phyloP scores from a whole-genome alignment of 2,797 vertebrate species.

The Rhyacichthys aspro region DNA sequence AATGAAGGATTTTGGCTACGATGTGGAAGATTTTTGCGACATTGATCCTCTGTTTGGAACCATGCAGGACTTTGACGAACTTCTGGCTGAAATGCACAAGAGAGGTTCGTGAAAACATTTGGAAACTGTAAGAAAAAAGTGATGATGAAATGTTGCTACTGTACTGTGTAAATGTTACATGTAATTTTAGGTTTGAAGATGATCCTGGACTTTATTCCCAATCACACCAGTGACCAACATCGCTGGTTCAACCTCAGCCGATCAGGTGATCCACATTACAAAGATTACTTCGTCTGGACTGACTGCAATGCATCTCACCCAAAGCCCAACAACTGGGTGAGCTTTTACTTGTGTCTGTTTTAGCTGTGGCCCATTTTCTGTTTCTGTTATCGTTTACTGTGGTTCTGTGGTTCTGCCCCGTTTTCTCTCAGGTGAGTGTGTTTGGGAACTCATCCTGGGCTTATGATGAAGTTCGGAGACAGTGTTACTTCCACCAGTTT shows the following conservation, averaged over 20 bases:
- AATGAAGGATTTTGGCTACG: slow-evolving; percentile 90
- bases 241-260: slow-evolving; percentile 93
- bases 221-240: slow-evolving; percentile 94
- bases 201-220: slow-evolving; percentile 96
- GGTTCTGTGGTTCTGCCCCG: not conserved
- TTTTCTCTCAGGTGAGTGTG: slow-evolving; percentile 84
- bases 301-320: slow-evolving; percentile 80
- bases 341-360: not conserved
- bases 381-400: not conserved
- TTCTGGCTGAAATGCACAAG: slow-evolving; percentile 88
- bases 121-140: not conserved
- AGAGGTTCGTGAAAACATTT: slow-evolving; percentile 78
- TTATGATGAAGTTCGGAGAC: slow-evolving; percentile 85
- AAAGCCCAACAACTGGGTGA: slow-evolving; percentile 95
- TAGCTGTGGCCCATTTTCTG: not conserved
- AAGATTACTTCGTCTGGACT: slow-evolving; percentile 93
- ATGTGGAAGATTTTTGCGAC: slow-evolving; percentile 89
- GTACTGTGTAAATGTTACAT: not conserved
- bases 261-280: slow-evolving; percentile 82
- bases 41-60: slow-evolving; percentile 93
- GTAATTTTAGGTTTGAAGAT: slow-evolving; percentile 87
- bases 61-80: slow-evolving; percentile 91
- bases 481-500: slow-evolving; percentile 98
- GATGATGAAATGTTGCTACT: not conserved
- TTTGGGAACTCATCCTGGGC: slow-evolving; percentile 95